Percentiles rank a stretch among this genome's conserved stretches.
Evolutionary conservation across 2,888 invertebrate species (phyloP).

Genomic region (Tribolium freemani): DNA sequence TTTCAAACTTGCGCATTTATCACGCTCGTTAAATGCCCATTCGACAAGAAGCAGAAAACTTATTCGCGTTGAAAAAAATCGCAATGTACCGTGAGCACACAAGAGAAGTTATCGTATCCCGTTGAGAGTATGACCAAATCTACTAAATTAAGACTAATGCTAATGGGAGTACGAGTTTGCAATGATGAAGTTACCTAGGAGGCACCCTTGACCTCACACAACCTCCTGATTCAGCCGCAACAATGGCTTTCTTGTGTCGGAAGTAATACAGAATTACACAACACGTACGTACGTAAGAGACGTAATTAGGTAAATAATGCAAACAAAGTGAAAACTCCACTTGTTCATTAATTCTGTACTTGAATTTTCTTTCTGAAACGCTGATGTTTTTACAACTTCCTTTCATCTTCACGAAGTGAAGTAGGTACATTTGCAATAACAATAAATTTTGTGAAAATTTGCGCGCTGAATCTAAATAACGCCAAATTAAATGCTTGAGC

Average conservation of each 20-base stretch:
- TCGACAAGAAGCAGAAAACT: neutral
- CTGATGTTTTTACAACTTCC: neutral
- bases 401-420: neutral
- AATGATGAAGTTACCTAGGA: constrained; percentile 27
- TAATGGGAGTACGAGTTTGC: constrained; percentile 31
- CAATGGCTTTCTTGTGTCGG: neutral
- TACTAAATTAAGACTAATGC: constrained; percentile 37
- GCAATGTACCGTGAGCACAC: constrained; percentile 1
- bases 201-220: constrained; percentile 27
- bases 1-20: neutral
- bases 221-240: constrained; percentile 7
- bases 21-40: neutral
- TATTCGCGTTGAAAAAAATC: neutral
- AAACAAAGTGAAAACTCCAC: neutral
- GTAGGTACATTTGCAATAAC: neutral
- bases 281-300: neutral
- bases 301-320: neutral
- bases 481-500: neutral
- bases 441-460: neutral
- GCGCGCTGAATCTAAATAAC: neutral
- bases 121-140: constrained; percentile 28
- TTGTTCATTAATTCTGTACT: neutral
- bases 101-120: constrained; percentile 12
- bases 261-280: neutral
- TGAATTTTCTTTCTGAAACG: neutral